Conservation (phyloP, 2,888 invertebrate species). For the Choristoneura rosaceana region DNA sequence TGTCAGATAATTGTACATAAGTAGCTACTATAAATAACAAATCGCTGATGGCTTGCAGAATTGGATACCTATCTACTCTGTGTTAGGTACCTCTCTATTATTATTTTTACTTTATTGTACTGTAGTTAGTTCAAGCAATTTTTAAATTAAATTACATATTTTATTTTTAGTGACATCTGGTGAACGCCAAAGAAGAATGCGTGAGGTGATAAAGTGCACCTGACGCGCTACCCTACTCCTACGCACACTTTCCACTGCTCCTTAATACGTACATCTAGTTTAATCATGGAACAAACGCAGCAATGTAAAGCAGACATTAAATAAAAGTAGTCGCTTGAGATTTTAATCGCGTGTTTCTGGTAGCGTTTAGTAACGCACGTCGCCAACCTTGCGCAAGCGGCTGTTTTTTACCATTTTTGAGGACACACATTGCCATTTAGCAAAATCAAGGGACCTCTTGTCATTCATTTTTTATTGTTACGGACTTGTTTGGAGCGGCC, state of each 20-base stretch:
- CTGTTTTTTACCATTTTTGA: slow-evolving; percentile 66
- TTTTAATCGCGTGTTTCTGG: slow-evolving; percentile 41
- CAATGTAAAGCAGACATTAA: slow-evolving; percentile 1
- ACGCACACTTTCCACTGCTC: slow-evolving; percentile 1
- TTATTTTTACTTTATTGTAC: too few species aligned
- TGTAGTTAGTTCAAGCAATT: slow-evolving; percentile 4
- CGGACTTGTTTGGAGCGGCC: slow-evolving; percentile 31
- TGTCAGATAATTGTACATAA: too few species aligned
- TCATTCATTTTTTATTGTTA: slow-evolving; percentile 59
- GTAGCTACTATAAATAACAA: too few species aligned
- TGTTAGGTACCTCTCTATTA: too few species aligned
- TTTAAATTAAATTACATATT: slow-evolving; percentile 12
- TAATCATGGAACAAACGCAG: neutral
- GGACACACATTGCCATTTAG: slow-evolving; percentile 71
- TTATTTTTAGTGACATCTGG: slow-evolving; percentile 57
- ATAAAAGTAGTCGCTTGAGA: neutral
- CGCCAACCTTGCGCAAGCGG: slow-evolving; percentile 62
- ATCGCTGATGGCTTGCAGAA: too few species aligned
- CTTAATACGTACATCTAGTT: neutral
- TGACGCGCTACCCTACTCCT: neutral
- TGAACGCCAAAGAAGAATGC: slow-evolving; percentile 48
- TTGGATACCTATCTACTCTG: too few species aligned
- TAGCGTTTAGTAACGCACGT: slow-evolving; percentile 55
- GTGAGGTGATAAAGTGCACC: slow-evolving; percentile 15
- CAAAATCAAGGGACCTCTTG: slow-evolving; percentile 64